Evolutionary conservation across 2,113 vertebrate species (phyloP).

Genomic region (Hiodon tergisus): DNA sequence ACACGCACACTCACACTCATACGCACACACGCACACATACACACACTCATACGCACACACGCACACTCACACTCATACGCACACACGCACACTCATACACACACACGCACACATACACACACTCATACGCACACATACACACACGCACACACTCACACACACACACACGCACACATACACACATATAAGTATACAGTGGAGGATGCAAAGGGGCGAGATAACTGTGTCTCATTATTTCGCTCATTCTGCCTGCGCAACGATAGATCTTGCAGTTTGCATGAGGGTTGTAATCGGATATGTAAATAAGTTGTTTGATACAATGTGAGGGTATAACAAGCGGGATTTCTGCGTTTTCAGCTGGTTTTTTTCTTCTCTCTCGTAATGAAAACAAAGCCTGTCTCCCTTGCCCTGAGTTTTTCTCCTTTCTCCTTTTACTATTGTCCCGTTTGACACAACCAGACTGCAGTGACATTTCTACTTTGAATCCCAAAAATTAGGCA

Average conservation of each 20-base stretch:
- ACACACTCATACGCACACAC: neutral
- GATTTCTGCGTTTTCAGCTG: slow-evolving; percentile 48
- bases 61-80: no score
- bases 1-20: neutral
- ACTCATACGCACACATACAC: neutral
- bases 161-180: neutral
- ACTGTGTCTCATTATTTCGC: slow-evolving; percentile 86
- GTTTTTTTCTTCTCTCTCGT: slow-evolving; percentile 51
- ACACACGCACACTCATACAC: no score
- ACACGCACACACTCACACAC: neutral
- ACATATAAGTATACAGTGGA: neutral
- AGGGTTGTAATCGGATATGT: slow-evolving; percentile 94
- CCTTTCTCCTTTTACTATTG: slow-evolving; percentile 54
- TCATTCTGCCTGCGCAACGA: slow-evolving; percentile 62
- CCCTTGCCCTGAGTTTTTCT: slow-evolving; percentile 46
- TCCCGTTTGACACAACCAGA: slow-evolving; percentile 63
- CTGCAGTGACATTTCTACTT: slow-evolving; percentile 56
- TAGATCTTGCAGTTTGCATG: slow-evolving; percentile 78
- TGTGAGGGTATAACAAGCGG: slow-evolving; percentile 79
- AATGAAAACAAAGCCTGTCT: slow-evolving; percentile 83
- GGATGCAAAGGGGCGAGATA: slow-evolving; percentile 53
- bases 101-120: neutral
- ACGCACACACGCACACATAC: neutral
- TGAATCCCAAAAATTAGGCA: slow-evolving; percentile 63
- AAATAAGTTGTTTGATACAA: slow-evolving; percentile 88